A percentile compares a stretch with the other conserved stretches of the same genome.
Conservation (phyloP, 2,888 invertebrate genomes). For the Drosophila formosana region DNA sequence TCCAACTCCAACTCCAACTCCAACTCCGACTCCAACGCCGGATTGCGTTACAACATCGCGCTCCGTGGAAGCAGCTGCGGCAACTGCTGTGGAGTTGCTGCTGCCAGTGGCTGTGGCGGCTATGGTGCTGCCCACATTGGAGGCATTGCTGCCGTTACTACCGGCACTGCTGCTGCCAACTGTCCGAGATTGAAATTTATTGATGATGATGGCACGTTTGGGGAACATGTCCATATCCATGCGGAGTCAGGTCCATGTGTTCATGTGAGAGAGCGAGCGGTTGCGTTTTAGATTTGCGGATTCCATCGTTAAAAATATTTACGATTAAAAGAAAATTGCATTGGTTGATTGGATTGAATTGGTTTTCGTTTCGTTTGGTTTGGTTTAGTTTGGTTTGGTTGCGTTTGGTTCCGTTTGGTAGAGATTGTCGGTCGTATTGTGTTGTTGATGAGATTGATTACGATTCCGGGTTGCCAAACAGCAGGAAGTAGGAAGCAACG, state of each 20-base stretch:
- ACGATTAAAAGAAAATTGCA: conserved; percentile 80
- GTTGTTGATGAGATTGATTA: conserved; percentile 77
- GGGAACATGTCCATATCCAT: conserved; percentile 21
- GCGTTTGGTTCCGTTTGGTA: conserved; percentile 29
- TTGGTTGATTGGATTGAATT: conserved; percentile 76
- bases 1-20: conserved; percentile 29
- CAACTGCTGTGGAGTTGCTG: conserved; percentile 68
- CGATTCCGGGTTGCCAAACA: conserved; percentile 53
- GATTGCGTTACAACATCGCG: conserved; percentile 62
- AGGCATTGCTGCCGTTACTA: conserved; percentile 78
- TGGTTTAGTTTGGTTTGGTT: conserved; percentile 19
- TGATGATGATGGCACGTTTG: conserved; percentile 70
- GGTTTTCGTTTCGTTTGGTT: conserved; percentile 40
- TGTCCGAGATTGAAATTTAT: conserved; percentile 81
- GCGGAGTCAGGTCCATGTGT: conserved; percentile 7
- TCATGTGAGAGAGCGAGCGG: conserved; percentile 57
- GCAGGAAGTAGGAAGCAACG: conserved; percentile 16
- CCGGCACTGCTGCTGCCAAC: conserved; percentile 80
- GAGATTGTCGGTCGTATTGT: conserved; percentile 59
- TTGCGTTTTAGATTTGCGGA: conserved; percentile 70
- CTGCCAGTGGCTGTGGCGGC: conserved; percentile 68
- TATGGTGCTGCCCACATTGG: conserved; percentile 71
- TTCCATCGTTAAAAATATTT: conserved; percentile 73
- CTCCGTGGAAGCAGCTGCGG: conserved; percentile 52
- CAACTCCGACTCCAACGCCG: conserved; percentile 29